Evolutionary conservation across 2,888 invertebrate genomes (phyloP).

Genomic region (Polydrusus pterygomalis): DNA sequence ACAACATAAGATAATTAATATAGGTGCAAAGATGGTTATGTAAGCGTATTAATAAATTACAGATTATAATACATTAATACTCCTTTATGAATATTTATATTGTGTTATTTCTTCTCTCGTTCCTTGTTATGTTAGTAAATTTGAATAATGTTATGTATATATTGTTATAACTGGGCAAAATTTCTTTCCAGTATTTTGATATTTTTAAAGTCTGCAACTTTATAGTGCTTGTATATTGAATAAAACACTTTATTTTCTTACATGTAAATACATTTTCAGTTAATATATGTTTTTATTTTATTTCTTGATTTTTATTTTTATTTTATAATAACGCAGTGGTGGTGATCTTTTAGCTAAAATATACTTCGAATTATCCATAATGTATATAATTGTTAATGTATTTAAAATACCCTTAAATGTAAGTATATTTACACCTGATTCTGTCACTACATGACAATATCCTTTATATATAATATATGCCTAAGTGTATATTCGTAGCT

Average conservation of each 20-base stretch:
- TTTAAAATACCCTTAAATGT: constrained; percentile 28
- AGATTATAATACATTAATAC: constrained; percentile 21
- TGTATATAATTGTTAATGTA: constrained; percentile 44
- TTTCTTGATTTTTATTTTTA: constrained; percentile 22
- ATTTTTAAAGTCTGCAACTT: constrained; percentile 26
- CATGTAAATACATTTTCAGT: constrained; percentile 25
- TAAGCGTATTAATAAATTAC: constrained; percentile 1
- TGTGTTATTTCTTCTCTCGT: constrained; percentile 13
- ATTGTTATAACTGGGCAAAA: constrained; percentile 37
- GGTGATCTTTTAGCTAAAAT: constrained; percentile 14
- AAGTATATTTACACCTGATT: constrained; percentile 45
- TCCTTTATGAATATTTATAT: neutral
- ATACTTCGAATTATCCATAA: constrained; percentile 23
- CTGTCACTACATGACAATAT: constrained; percentile 53
- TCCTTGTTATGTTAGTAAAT: constrained; percentile 45
- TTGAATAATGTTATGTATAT: constrained; percentile 45
- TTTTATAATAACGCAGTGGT: neutral
- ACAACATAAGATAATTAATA: neutral
- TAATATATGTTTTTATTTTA: constrained; percentile 30
- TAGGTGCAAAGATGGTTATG: constrained; percentile 19
- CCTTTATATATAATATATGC: constrained; percentile 47
- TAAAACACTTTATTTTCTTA: constrained; percentile 9
- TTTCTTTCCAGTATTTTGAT: constrained; percentile 42
- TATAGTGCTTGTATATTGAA: neutral
- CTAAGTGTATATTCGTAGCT: constrained; percentile 51